Percentiles rank a stretch among this genome's conserved stretches.
phyloP scores from a whole-genome alignment of 2,888 invertebrate species.

The Cybosia mesomella region DNA sequence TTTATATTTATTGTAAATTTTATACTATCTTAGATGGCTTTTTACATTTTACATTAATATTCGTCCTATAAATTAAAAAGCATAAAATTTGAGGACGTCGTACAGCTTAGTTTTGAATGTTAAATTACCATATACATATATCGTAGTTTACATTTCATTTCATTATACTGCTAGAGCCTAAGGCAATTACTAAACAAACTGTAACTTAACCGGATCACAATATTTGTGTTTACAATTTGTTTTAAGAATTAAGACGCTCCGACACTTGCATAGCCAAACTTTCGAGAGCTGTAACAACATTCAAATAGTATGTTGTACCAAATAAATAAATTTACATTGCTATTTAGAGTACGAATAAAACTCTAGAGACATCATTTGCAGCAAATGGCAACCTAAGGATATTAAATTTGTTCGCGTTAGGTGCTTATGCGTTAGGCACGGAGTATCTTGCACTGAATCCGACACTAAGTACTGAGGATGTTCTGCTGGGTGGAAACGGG shows the following conservation, averaged over 20 bases:
- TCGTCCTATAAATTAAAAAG: no score
- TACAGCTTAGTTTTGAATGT: no score
- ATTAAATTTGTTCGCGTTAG: slow-evolving; percentile 28
- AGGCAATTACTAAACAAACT: slow-evolving; percentile 1
- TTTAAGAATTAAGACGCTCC: slow-evolving; percentile 3
- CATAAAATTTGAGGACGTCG: no score
- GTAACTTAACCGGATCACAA: slow-evolving; percentile 1
- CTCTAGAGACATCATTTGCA: slow-evolving; percentile 7
- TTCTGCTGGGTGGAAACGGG: slow-evolving; percentile 12
- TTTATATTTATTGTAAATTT: no score
- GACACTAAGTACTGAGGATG: slow-evolving; percentile 18
- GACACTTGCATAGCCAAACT: background rate
- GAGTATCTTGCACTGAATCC: slow-evolving; percentile 23
- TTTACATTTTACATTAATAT: no score
- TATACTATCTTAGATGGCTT: no score
- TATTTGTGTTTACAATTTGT: slow-evolving; percentile 4
- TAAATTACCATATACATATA: no score
- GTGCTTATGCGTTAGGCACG: slow-evolving; percentile 30
- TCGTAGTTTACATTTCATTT: background rate
- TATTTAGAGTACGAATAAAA: background rate
- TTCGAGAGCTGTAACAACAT: background rate
- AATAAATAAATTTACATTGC: background rate
- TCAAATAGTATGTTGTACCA: background rate
- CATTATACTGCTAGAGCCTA: background rate
- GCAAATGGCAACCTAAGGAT: slow-evolving; percentile 18